Conservation (phyloP, 2,113 vertebrate genomes). For the Nansenia antarctica region DNA sequence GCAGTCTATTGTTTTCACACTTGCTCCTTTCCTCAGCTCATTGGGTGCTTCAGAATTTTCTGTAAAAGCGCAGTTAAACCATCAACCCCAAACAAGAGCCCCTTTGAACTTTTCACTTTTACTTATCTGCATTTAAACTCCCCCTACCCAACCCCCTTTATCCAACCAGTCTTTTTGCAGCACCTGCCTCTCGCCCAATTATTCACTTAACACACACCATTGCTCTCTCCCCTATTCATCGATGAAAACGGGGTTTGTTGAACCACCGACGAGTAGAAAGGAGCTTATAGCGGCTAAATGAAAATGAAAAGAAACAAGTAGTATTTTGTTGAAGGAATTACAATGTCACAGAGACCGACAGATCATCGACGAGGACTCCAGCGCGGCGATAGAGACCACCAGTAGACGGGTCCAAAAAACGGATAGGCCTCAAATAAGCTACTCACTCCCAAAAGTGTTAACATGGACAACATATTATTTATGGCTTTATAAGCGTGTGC, state of each 20-base stretch:
- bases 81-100: slow-evolving; percentile 49
- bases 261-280: slow-evolving; percentile 48
- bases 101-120: slow-evolving; percentile 63
- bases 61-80: slow-evolving; percentile 58
- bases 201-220: slow-evolving; percentile 74
- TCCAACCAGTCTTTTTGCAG: slow-evolving; percentile 47
- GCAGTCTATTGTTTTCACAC: background rate
- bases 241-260: slow-evolving; percentile 55
- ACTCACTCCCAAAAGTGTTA: background rate
- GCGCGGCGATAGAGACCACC: background rate
- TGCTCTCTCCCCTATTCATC: slow-evolving; percentile 55
- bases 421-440: background rate
- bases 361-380: slow-evolving; percentile 22
- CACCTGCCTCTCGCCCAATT: slow-evolving; percentile 73
- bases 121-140: slow-evolving; percentile 49
- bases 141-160: slow-evolving; percentile 26
- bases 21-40: background rate
- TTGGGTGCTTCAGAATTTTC: slow-evolving; percentile 30
- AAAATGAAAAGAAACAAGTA: slow-evolving; percentile 63
- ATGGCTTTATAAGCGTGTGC: background rate
- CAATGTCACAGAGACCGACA: slow-evolving; percentile 45
- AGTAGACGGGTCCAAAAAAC: background rate
- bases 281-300: slow-evolving; percentile 59
- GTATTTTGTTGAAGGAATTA: slow-evolving; percentile 55
- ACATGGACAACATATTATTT: background rate